Evolutionary conservation across 1,140 invertebrate species (phyloP).

Genomic region (Carposina sasakii): DNA sequence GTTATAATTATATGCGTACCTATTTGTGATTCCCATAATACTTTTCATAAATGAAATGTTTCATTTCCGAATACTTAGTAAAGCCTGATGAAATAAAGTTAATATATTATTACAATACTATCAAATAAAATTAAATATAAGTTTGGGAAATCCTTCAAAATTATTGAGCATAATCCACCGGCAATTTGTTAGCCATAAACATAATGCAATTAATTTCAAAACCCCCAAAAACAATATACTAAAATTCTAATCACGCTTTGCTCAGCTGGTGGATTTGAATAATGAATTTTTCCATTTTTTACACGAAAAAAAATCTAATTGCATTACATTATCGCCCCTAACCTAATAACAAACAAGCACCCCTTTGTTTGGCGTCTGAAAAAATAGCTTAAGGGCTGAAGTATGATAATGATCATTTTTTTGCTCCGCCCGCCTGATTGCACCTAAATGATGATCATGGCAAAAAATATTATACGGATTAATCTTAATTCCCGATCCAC

Average conservation of each 20-base stretch:
- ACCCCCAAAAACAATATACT: too few species aligned
- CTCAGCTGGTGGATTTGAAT: conserved; percentile 70
- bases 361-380: conserved; percentile 67
- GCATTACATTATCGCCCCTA: conserved; percentile 70
- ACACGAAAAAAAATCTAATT: conserved; percentile 58
- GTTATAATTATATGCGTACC: too few species aligned
- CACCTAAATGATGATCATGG: conserved; percentile 64
- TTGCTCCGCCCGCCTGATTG: conserved; percentile 55
- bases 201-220: too few species aligned
- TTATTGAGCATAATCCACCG: too few species aligned
- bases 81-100: too few species aligned
- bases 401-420: conserved; percentile 70
- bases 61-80: too few species aligned
- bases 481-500: conserved; percentile 61
- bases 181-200: conserved; percentile 50
- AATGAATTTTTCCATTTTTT: conserved; percentile 61
- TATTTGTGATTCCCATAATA: too few species aligned
- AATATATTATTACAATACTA: too few species aligned
- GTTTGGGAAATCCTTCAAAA: too few species aligned
- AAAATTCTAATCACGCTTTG: conserved; percentile 43
- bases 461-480: conserved; percentile 66
- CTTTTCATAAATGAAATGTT: too few species aligned
- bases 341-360: conserved; percentile 66
- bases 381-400: conserved; percentile 71
- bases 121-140: too few species aligned